Evolutionary conservation across 2,113 vertebrate genomes (phyloP).

Genomic region (Hyperopisus bebe): DNA sequence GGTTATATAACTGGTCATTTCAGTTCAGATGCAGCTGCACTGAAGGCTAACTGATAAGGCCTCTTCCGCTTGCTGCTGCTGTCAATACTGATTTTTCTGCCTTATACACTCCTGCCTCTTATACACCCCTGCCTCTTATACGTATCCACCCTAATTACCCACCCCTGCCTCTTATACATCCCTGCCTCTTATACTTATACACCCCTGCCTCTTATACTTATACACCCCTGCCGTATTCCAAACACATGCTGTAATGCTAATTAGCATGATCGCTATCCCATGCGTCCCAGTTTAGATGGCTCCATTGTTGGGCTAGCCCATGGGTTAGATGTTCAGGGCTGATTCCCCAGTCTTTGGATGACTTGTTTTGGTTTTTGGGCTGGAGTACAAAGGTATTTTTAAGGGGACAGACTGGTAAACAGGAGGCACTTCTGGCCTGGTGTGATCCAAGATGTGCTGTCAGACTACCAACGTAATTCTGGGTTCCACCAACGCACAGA

Average conservation of each 20-base stretch:
- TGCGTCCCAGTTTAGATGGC: neutral
- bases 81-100: neutral
- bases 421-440: neutral
- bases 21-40: neutral
- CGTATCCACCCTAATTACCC: neutral
- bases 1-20: neutral
- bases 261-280: neutral
- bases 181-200: no score
- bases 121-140: neutral
- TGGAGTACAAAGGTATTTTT: neutral
- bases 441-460: neutral
- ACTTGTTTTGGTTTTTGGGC: neutral
- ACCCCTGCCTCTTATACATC: no score
- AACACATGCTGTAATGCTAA: neutral
- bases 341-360: neutral
- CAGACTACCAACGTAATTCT: neutral
- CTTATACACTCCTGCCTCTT: neutral
- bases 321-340: neutral
- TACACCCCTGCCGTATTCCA: neutral
- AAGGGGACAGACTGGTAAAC: neutral
- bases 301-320: neutral
- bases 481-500: neutral
- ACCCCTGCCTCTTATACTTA: neutral
- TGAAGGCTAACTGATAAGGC: neutral
- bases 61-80: neutral